A percentile compares a stretch with the other conserved stretches of the same genome.
Evolutionary conservation across 2,113 vertebrate genomes (phyloP).

Genomic region (Prionailurus viverrinus): DNA sequence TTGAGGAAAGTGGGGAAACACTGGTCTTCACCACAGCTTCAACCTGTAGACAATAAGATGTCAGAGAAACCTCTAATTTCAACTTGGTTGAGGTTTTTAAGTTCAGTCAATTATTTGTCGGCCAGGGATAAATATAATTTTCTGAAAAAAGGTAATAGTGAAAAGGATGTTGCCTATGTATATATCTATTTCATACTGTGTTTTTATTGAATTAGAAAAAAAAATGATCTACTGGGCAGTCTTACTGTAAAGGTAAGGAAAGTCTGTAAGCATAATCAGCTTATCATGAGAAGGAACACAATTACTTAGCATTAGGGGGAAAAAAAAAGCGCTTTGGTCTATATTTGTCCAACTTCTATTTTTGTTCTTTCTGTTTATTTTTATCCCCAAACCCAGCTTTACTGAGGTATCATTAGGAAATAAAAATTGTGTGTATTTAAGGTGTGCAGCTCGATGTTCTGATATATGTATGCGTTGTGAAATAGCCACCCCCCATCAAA

Average conservation of each 20-base stretch:
- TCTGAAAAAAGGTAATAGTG: neutral
- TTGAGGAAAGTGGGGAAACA: neutral
- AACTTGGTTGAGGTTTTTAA: neutral
- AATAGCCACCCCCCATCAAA: neutral
- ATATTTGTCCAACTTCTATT: neutral
- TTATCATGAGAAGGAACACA: neutral
- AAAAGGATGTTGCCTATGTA: neutral
- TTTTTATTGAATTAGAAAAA: neutral
- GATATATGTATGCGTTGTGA: neutral
- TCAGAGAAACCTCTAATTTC: neutral
- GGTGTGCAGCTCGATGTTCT: neutral
- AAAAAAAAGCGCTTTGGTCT: neutral
- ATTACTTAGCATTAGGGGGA: neutral
- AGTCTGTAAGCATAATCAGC: neutral
- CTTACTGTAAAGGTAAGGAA: neutral
- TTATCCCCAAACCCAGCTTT: too few relatives aligned
- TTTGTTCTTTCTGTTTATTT: neutral
- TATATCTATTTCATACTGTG: neutral
- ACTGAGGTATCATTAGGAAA: neutral
- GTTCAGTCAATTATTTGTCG: neutral
- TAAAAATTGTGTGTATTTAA: neutral
- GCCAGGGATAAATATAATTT: neutral
- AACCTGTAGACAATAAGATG: neutral
- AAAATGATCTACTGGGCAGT: neutral
- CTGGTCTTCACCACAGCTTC: neutral